Evolutionary conservation across 1,140 invertebrate species (phyloP).

Genomic region (Andrena cerasifolii): DNA sequence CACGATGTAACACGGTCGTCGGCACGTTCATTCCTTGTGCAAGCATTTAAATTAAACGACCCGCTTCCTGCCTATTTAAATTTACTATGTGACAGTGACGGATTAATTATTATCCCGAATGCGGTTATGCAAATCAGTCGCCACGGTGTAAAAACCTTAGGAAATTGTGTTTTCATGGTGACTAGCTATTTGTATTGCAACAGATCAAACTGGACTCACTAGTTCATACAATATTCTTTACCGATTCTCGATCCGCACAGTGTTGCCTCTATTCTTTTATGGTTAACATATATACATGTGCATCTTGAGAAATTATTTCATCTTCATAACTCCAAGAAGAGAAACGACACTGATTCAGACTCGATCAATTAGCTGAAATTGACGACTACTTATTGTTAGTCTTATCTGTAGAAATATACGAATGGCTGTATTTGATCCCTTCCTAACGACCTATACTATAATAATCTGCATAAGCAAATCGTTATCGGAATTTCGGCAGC

Average conservation of each 20-base stretch:
- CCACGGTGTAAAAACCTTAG: not conserved
- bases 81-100: constrained; percentile 36
- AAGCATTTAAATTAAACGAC: constrained; percentile 38
- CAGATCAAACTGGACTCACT: not conserved
- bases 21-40: constrained; percentile 26
- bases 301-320: too few relatives aligned
- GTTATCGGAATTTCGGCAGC: not conserved
- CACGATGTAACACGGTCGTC: constrained; percentile 25
- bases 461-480: not conserved
- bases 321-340: too few relatives aligned
- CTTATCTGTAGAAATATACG: too few relatives aligned
- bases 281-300: too few relatives aligned
- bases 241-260: too few relatives aligned
- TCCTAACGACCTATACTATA: too few relatives aligned
- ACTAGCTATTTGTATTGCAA: not conserved
- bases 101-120: constrained; percentile 34
- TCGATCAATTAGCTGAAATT: too few relatives aligned
- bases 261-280: too few relatives aligned
- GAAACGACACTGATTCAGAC: too few relatives aligned
- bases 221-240: too few relatives aligned
- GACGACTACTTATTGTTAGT: too few relatives aligned
- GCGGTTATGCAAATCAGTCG: constrained; percentile 13
- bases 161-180: constrained; percentile 18
- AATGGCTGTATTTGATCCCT: too few relatives aligned
- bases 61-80: constrained; percentile 36